Conservation (phyloP, 2,888 invertebrate species). For the Tachina fera region DNA sequence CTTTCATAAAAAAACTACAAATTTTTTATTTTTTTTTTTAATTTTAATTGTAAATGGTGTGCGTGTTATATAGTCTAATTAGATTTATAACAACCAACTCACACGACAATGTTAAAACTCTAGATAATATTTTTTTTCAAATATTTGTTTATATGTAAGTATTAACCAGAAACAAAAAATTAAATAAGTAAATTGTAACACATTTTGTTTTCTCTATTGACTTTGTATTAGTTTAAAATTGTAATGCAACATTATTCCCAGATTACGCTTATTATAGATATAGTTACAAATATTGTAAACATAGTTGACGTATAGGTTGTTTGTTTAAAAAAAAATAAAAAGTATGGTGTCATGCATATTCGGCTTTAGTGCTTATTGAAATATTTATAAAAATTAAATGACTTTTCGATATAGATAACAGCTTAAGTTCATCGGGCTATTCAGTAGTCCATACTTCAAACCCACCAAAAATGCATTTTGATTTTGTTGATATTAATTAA, state of each 20-base stretch:
- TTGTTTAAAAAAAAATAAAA: too few species aligned
- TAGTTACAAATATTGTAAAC: too few species aligned
- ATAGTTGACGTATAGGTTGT: too few species aligned
- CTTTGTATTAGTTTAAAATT: background rate
- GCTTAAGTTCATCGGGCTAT: too few species aligned
- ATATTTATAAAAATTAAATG: too few species aligned
- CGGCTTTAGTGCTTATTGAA: too few species aligned
- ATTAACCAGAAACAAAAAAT: constrained; percentile 17
- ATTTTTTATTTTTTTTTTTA: background rate
- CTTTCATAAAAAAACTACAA: too few species aligned
- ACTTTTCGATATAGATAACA: too few species aligned
- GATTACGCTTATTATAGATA: background rate
- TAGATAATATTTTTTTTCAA: constrained; percentile 12
- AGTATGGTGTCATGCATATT: too few species aligned
- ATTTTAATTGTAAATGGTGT: constrained; percentile 9
- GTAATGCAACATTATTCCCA: background rate
- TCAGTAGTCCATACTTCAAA: too few species aligned
- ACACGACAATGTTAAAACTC: constrained; percentile 17
- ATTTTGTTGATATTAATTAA: too few species aligned
- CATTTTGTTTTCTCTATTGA: background rate
- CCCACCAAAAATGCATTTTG: too few species aligned
- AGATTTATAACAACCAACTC: background rate
- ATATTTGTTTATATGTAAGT: constrained; percentile 20
- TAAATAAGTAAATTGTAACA: constrained; percentile 29
- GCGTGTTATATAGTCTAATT: background rate